These are phyloP conservation scores for Embidobia sp. DNA, from an alignment of 2,888 invertebrate genomes.

Conservation along the genomic window DNA sequence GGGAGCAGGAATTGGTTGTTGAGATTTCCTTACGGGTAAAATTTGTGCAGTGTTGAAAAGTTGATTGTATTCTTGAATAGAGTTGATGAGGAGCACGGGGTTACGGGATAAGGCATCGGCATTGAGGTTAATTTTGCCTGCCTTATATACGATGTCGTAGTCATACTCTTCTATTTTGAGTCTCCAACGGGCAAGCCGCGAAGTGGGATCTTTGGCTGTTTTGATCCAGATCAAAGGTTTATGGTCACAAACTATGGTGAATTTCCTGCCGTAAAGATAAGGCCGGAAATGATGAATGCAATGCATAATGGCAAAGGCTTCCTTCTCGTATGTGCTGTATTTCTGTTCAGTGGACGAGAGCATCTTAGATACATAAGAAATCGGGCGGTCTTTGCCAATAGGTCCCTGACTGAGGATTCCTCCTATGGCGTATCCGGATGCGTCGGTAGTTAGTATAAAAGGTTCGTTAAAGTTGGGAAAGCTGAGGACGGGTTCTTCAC, in stretches of 20 bases:
- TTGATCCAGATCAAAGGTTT: constrained; percentile 8
- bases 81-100: not conserved
- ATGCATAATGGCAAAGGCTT: constrained; percentile 6
- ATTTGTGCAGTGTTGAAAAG: too few relatives aligned
- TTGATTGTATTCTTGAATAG: too few relatives aligned
- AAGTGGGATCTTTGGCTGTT: not conserved
- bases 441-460: constrained; percentile 51
- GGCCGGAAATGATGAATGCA: constrained; percentile 4
- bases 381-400: constrained; percentile 36
- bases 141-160: not conserved
- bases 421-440: constrained; percentile 37
- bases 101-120: not conserved
- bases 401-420: constrained; percentile 10
- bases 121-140: not conserved
- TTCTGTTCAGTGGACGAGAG: not conserved
- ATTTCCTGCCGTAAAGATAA: constrained; percentile 9
- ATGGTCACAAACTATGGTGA: constrained; percentile 11
- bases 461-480: constrained; percentile 45
- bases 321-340: constrained; percentile 7
- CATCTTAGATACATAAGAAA: not conserved
- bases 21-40: too few relatives aligned
- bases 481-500: constrained; percentile 44
- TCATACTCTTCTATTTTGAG: not conserved
- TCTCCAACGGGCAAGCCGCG: not conserved
- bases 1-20: too few relatives aligned